Percentiles rank a stretch among this genome's conserved stretches.
These are phyloP conservation scores for Burhinus bistriatus DNA, from an alignment of 2,113 vertebrate species.

Conservation along the genomic window DNA sequence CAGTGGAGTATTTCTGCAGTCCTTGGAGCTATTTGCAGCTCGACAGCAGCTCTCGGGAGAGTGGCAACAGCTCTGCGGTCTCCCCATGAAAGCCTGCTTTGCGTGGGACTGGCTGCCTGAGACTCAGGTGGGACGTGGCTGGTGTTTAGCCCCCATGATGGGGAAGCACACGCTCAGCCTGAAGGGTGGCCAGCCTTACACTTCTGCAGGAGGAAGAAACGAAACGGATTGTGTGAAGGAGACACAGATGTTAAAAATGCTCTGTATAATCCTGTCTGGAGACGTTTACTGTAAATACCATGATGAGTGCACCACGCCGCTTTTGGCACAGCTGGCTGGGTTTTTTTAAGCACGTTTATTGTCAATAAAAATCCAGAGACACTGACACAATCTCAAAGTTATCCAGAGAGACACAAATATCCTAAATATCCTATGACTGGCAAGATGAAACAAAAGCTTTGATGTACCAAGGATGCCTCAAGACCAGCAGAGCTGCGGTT, in stretches of 20 bases:
- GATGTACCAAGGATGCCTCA: not conserved
- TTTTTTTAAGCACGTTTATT: not conserved
- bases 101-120: not conserved
- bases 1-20: not conserved
- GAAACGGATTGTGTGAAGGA: not conserved
- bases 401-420: not conserved
- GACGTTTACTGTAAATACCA: not conserved
- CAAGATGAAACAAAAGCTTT: constrained; percentile 11
- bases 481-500: not conserved
- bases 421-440: not conserved
- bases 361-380: constrained; percentile 2
- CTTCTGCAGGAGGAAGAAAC: not conserved
- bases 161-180: not conserved
- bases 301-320: not conserved
- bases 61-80: accelerated
- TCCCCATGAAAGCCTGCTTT: not conserved
- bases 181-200: not conserved
- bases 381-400: not conserved
- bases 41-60: not conserved
- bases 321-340: not conserved
- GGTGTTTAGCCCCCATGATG: not conserved
- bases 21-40: not conserved
- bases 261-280: not conserved
- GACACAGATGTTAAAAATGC: not conserved
- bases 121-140: not conserved